A percentile compares a stretch with the other conserved stretches of the same genome.
Evolutionary conservation across 2,888 invertebrate species (phyloP).

Genomic region (Clunio marinus): DNA sequence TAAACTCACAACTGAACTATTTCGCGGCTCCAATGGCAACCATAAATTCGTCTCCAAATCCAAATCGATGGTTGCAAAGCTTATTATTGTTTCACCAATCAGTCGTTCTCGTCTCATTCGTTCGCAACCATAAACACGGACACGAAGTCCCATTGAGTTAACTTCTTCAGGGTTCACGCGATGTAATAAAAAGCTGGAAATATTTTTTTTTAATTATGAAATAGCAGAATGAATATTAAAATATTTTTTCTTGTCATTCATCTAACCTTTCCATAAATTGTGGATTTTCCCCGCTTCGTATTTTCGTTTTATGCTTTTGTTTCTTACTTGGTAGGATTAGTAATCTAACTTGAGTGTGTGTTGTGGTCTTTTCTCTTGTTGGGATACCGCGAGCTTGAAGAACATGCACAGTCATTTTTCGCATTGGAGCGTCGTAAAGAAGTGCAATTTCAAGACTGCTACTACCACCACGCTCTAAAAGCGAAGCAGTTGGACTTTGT

Average conservation of each 20-base stretch:
- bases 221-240: background rate
- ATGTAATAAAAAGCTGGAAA: constrained; percentile 72
- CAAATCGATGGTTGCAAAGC: constrained; percentile 83
- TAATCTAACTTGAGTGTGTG: constrained; percentile 70
- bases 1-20: constrained; percentile 55
- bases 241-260: background rate
- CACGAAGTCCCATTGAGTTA: constrained; percentile 82
- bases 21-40: constrained; percentile 76
- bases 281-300: constrained; percentile 83
- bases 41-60: constrained; percentile 87
- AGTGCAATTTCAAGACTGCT: constrained; percentile 84
- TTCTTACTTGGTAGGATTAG: constrained; percentile 87
- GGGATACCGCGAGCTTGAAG: constrained; percentile 81
- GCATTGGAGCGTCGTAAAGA: constrained; percentile 83
- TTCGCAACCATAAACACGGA: constrained; percentile 88
- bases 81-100: constrained; percentile 85
- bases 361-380: constrained; percentile 62
- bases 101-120: constrained; percentile 87
- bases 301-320: constrained; percentile 91
- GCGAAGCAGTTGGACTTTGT: constrained; percentile 47
- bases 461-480: constrained; percentile 52
- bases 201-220: background rate
- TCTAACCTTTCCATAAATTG: constrained; percentile 72
- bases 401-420: constrained; percentile 88
- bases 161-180: constrained; percentile 94